phyloP scores from a whole-genome alignment of 2,888 invertebrate genomes.

The Lymantria monacha region DNA sequence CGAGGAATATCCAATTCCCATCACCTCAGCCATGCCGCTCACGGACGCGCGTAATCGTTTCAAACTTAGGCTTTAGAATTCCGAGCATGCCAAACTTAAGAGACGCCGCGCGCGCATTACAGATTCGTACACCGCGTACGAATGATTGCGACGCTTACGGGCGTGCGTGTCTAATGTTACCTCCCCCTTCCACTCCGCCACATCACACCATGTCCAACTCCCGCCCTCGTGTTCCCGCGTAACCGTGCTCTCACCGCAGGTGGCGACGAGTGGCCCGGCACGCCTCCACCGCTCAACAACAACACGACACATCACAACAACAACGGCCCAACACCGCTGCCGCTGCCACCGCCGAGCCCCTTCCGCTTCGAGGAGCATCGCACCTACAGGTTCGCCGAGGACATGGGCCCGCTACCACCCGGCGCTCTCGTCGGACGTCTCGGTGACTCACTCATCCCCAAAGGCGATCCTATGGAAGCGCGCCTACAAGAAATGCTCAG shows the following conservation, averaged over 20 bases:
- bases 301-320: slow-evolving; percentile 81
- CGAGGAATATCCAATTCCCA: slow-evolving; percentile 65
- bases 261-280: slow-evolving; percentile 77
- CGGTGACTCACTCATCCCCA: slow-evolving; percentile 95
- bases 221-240: slow-evolving; percentile 90
- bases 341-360: slow-evolving; percentile 82
- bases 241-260: slow-evolving; percentile 78
- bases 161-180: slow-evolving; percentile 37
- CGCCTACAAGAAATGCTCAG: slow-evolving; percentile 95
- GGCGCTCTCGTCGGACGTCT: slow-evolving; percentile 92
- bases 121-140: slow-evolving; percentile 51
- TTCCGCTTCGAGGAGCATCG: slow-evolving; percentile 92
- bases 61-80: slow-evolving; percentile 51
- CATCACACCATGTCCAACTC: slow-evolving; percentile 55
- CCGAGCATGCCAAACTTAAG: slow-evolving; percentile 51
- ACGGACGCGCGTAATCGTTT: slow-evolving; percentile 69
- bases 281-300: slow-evolving; percentile 79
- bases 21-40: slow-evolving; percentile 60
- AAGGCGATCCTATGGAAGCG: slow-evolving; percentile 97
- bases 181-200: slow-evolving; percentile 14
- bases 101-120: slow-evolving; percentile 57
- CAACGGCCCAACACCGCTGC: slow-evolving; percentile 75
- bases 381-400: slow-evolving; percentile 92
- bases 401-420: slow-evolving; percentile 87
- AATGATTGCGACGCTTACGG: slow-evolving; percentile 58